Base-by-base conservation (phyloP, 2,888 invertebrate genomes). In the Keiferia lycopersicella region DNA sequence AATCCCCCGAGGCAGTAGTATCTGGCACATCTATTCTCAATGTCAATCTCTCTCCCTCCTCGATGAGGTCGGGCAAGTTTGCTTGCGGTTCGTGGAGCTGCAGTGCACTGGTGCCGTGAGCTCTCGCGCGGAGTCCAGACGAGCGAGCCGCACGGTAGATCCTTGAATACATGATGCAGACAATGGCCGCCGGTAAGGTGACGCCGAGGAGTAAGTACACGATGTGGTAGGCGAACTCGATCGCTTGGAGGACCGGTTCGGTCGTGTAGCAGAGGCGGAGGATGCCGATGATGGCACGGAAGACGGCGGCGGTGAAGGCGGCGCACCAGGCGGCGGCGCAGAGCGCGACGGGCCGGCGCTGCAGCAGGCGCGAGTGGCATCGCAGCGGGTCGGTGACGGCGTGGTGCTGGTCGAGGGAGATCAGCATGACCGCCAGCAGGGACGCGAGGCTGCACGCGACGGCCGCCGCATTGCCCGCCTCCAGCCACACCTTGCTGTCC, bases 81-180 rank as follows among this genome's bases (percentile, higher is more conserved):
- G 86, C 75, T 66, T 83, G 80, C 65, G 89, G 83, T 77, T 93
- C 84, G 73, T 92, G 82, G 74, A 93, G 80, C 88, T 93, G 86
- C 78, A 93, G 63, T 72, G 93, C 91, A 70, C 91, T 91, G 62
- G 91, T 85, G 48, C 90, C 91, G 65, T 90, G 86, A 62, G 91
- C 91, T 67, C 91, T 80, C 66, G 91, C 91, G 63, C 91, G 71
- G 2, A 91, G 75, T 3, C 91, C 95, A 66, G 96, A 96, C 65
- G 94, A 93, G 69, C 94, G 94, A 8, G 96, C 96, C 10, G 96
- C 96, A 14, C 94, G 92, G 81, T 96, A 96, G 68, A 96, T 96
- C 68, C 94, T 93, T 26, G 94, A 91, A 81, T 96, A 96, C 80
- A 96, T 95, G 82, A 95, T 93, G 80, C 95, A 94, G 61, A 96